phyloP scores from a whole-genome alignment of 2,888 invertebrate species.

The Cryptocheilus praepositus region DNA sequence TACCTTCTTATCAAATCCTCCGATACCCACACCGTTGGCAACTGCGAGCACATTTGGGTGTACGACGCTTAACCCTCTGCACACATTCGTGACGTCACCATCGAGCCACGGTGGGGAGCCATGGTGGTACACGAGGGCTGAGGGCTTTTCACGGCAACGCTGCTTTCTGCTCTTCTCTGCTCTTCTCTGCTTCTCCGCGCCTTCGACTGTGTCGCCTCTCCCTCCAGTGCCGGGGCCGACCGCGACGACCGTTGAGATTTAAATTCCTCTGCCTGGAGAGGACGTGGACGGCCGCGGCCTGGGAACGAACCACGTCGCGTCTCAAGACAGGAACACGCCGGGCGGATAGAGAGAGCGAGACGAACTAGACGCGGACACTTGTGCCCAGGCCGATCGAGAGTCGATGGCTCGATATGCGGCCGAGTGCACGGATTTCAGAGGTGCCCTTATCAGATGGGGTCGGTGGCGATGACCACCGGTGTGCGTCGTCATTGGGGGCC shows the following conservation, averaged over 20 bases:
- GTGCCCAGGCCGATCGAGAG: not conserved
- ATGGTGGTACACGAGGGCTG: too few relatives aligned
- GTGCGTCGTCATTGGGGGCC: too few relatives aligned
- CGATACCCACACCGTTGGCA: too few relatives aligned
- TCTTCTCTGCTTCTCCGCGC: constrained; percentile 9
- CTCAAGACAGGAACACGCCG: not conserved
- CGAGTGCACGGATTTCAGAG: not conserved
- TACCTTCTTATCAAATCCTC: too few relatives aligned
- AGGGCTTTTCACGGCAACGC: too few relatives aligned
- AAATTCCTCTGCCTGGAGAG: constrained; percentile 68
- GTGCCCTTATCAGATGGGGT: not conserved
- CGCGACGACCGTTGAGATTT: constrained; percentile 73
- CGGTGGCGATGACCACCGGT: too few relatives aligned
- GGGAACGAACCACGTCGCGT: constrained; percentile 55
- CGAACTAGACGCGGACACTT: too few relatives aligned
- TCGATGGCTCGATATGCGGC: not conserved
- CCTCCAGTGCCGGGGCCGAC: constrained; percentile 54
- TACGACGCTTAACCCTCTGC: too few relatives aligned
- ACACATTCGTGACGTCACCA: too few relatives aligned
- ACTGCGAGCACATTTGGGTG: too few relatives aligned
- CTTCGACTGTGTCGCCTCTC: constrained; percentile 44
- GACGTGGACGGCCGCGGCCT: constrained; percentile 52
- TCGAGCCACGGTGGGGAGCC: too few relatives aligned
- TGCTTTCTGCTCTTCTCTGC: not conserved
- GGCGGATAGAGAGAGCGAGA: not conserved